Evolutionary conservation across 2,113 vertebrate genomes (phyloP).

Genomic region (Paraplagusia blochii): DNA sequence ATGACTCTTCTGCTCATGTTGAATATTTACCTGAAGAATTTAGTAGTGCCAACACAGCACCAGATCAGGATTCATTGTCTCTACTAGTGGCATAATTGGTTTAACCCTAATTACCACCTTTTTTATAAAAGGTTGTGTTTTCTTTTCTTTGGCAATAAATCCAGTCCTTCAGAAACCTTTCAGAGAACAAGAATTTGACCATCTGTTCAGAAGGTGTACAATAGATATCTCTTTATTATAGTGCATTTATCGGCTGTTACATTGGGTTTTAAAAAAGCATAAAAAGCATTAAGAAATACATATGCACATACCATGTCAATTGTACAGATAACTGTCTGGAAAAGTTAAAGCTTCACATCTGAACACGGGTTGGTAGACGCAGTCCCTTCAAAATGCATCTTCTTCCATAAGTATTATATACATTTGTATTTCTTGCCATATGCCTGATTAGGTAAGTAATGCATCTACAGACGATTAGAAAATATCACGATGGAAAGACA

Average conservation of each 20-base stretch:
- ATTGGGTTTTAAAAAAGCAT: slow-evolving; percentile 63
- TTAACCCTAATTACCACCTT: no score
- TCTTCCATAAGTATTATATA: slow-evolving; percentile 43
- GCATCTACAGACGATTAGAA: slow-evolving; percentile 5
- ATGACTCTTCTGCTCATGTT: no score
- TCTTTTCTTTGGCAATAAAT: no score
- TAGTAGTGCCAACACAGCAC: no score
- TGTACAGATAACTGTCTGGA: slow-evolving; percentile 17
- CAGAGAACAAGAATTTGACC: not conserved
- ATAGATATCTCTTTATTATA: slow-evolving; percentile 80
- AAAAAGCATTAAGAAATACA: slow-evolving; percentile 56
- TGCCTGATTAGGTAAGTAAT: slow-evolving; percentile 22
- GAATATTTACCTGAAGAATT: no score
- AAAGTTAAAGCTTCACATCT: slow-evolving; percentile 65
- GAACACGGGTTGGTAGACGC: slow-evolving; percentile 57
- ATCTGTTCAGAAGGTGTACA: slow-evolving; percentile 27
- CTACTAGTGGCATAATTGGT: no score
- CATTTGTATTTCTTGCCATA: slow-evolving; percentile 57
- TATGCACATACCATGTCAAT: slow-evolving; percentile 50
- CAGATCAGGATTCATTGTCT: no score
- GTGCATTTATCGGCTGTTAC: slow-evolving; percentile 78
- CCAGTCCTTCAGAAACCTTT: no score
- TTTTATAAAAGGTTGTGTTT: no score
- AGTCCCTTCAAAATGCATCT: slow-evolving; percentile 62
- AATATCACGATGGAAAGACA: slow-evolving; percentile 15